These are phyloP conservation scores for Uloborus diversus DNA, from an alignment of 1,140 invertebrate genomes.

Conservation along the genomic window DNA sequence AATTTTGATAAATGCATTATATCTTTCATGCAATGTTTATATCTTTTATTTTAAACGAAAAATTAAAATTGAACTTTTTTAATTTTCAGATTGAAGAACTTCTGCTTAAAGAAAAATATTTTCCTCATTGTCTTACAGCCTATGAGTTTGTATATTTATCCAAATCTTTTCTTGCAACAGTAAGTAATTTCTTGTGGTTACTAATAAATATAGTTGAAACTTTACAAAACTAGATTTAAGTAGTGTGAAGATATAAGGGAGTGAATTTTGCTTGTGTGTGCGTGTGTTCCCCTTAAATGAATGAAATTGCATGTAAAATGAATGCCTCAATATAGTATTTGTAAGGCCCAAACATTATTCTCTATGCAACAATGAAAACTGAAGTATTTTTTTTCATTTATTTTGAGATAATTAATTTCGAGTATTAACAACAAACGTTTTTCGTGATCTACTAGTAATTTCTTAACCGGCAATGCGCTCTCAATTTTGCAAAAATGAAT, in stretches of 20 bases:
- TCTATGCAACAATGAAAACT: neutral
- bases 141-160: neutral
- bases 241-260: neutral
- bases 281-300: too few relatives aligned
- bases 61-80: too few relatives aligned
- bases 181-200: neutral
- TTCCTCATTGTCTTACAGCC: neutral
- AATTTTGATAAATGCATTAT: neutral
- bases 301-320: too few relatives aligned
- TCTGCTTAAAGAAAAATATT: neutral
- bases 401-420: neutral
- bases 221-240: neutral
- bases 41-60: too few relatives aligned
- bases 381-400: neutral
- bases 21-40: neutral
- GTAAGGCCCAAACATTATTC: neutral
- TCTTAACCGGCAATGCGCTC: neutral
- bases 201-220: neutral
- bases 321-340: neutral
- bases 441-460: neutral
- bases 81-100: neutral
- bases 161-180: neutral
- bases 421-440: neutral
- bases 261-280: neutral
- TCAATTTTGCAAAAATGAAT: neutral